Evolutionary conservation across 2,888 invertebrate species (phyloP).

Genomic region (Chymomyza fuscimana): DNA sequence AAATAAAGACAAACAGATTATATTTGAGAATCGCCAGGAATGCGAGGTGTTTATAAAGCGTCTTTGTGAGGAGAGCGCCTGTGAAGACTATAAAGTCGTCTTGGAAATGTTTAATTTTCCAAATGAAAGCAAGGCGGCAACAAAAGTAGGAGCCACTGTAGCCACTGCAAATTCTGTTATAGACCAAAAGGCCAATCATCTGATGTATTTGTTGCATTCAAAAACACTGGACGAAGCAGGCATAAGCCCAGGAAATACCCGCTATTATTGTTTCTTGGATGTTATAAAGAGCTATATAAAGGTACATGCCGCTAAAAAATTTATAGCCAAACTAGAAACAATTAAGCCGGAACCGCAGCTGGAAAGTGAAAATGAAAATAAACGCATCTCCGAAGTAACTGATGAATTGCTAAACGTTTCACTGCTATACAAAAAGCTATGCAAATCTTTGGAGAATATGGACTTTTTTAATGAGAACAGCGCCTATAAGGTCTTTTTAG

Average conservation of each 20-base stretch:
- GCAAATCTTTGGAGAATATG: conserved; percentile 50
- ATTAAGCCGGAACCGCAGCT: not conserved
- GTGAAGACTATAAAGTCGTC: conserved; percentile 54
- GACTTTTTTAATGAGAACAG: conserved; percentile 60
- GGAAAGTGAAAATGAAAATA: conserved; percentile 12
- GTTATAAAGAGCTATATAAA: conserved; percentile 57
- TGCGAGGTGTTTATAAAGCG: conserved; percentile 40
- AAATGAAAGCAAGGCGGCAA: conserved; percentile 14
- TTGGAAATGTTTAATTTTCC: conserved; percentile 45
- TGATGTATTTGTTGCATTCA: conserved; percentile 38
- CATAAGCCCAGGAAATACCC: conserved; percentile 51
- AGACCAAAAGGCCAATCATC: conserved; percentile 51
- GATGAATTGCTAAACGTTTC: conserved; percentile 52
- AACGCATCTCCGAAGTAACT: conserved; percentile 41
- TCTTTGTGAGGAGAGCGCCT: conserved; percentile 49
- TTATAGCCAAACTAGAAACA: conserved; percentile 51
- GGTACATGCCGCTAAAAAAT: conserved; percentile 49
- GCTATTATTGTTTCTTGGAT: conserved; percentile 46
- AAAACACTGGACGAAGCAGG: conserved; percentile 52
- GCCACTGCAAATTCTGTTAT: conserved; percentile 21
- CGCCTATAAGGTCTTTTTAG: conserved; percentile 57
- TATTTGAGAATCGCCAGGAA: conserved; percentile 31
- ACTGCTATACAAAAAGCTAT: conserved; percentile 50
- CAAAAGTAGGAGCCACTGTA: not conserved
- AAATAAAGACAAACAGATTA: not conserved